A percentile compares a stretch with the other conserved stretches of the same genome.
Evolutionary conservation across 2,888 invertebrate species (phyloP).

Genomic region (Hololepta plana): DNA sequence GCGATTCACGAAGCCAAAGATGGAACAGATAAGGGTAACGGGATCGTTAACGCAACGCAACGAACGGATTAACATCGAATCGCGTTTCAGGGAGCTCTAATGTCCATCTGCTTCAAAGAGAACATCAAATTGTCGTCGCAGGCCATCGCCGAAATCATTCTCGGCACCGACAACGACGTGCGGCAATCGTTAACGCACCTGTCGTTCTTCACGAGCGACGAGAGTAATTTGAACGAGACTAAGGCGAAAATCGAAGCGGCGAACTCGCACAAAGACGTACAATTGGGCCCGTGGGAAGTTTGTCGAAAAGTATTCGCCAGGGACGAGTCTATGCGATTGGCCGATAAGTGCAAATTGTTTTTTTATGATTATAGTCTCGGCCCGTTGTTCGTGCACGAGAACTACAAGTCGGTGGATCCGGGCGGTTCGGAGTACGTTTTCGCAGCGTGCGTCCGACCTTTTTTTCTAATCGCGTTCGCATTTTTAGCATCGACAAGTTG

Average conservation of each 20-base stretch:
- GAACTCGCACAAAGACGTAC: conserved; percentile 60
- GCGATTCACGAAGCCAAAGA: conserved; percentile 62
- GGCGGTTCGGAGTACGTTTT: conserved; percentile 45
- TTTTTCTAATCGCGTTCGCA: not conserved
- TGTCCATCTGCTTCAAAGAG: conserved; percentile 84
- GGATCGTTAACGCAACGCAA: not conserved
- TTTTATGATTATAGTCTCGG: conserved; percentile 93
- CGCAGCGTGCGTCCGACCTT: not conserved
- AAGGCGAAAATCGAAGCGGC: conserved; percentile 28
- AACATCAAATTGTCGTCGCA: conserved; percentile 59
- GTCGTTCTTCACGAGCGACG: conserved; percentile 54
- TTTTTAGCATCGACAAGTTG: no score
- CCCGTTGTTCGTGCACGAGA: conserved; percentile 97
- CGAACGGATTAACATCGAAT: conserved; percentile 2
- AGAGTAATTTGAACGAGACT: conserved; percentile 24
- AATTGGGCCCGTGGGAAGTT: conserved; percentile 89
- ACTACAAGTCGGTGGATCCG: conserved; percentile 73
- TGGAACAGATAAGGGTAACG: conserved; percentile 75
- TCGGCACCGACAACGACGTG: conserved; percentile 80
- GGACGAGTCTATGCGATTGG: conserved; percentile 61
- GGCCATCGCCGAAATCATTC: conserved; percentile 67
- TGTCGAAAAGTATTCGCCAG: conserved; percentile 72
- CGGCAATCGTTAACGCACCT: conserved; percentile 85
- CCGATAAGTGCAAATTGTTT: conserved; percentile 79
- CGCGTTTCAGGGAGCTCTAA: conserved; percentile 58